phyloP scores from a whole-genome alignment of 2,113 vertebrate genomes.

The Callorhinus ursinus region DNA sequence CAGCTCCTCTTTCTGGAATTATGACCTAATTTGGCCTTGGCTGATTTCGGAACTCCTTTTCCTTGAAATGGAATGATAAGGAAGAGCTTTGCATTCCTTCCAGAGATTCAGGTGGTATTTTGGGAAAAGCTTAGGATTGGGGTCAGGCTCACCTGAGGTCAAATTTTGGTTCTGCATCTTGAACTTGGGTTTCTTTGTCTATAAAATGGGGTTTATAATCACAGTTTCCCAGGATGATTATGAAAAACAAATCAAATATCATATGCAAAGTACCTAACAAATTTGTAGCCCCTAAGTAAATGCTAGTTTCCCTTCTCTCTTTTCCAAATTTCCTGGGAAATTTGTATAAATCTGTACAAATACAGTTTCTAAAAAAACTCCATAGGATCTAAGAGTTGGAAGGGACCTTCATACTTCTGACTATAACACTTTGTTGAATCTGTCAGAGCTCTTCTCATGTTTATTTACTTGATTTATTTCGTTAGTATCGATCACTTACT shows the following conservation, averaged over 20 bases:
- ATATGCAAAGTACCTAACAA: not conserved
- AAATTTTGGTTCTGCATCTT: not conserved
- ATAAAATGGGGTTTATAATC: not conserved
- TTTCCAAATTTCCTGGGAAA: not conserved
- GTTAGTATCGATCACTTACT: not conserved
- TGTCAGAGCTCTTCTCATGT: not conserved
- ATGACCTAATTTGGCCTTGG: not conserved
- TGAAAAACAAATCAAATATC: not conserved
- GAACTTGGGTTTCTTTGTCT: not conserved
- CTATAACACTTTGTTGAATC: not conserved
- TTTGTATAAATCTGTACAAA: not conserved
- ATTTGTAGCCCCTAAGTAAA: not conserved
- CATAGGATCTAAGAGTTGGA: not conserved
- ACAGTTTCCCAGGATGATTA: not conserved
- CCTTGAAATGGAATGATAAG: not conserved
- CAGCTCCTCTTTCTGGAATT: not conserved
- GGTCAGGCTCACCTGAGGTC: not conserved
- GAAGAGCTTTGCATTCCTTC: not conserved
- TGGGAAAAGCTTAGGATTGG: not conserved
- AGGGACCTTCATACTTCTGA: not conserved
- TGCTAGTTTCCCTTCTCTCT: not conserved
- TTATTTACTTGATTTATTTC: not conserved
- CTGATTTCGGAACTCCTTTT: not conserved
- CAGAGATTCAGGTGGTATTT: not conserved
- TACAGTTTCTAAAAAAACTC: not conserved